phyloP scores from a whole-genome alignment of 1,140 invertebrate species.

The Calycopis cecrops region DNA sequence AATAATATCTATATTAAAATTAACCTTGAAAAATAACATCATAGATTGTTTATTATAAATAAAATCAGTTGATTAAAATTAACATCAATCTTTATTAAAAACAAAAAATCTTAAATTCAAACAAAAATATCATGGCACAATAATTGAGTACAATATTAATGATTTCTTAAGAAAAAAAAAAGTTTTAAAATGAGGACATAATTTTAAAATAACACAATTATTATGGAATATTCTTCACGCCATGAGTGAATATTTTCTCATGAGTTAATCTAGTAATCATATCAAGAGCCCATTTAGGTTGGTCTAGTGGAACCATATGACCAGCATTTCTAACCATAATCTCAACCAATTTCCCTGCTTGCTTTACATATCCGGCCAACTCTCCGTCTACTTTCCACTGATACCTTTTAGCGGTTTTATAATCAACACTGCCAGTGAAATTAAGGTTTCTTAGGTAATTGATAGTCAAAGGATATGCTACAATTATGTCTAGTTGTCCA shows the following conservation, averaged over 20 bases:
- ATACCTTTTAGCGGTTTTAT: slow-evolving; percentile 78
- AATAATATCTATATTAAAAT: too few relatives aligned
- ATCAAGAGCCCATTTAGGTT: slow-evolving; percentile 85
- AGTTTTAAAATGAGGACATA: not conserved
- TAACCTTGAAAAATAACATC: too few relatives aligned
- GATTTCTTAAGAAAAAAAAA: not conserved
- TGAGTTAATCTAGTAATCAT: slow-evolving; percentile 86
- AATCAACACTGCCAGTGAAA: slow-evolving; percentile 80
- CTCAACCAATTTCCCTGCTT: slow-evolving; percentile 84
- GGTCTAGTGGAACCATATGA: slow-evolving; percentile 89
- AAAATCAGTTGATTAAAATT: not conserved
- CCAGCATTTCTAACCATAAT: slow-evolving; percentile 89
- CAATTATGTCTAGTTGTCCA: slow-evolving; percentile 90
- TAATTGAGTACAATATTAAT: not conserved
- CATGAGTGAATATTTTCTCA: slow-evolving; percentile 69
- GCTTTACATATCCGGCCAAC: slow-evolving; percentile 86
- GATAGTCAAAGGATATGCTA: slow-evolving; percentile 86
- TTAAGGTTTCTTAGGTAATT: slow-evolving; percentile 82
- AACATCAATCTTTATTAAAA: not conserved
- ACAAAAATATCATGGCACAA: too few relatives aligned
- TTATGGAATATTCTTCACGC: not conserved
- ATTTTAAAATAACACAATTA: slow-evolving; percentile 5
- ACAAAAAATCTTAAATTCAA: not conserved
- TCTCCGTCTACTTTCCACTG: slow-evolving; percentile 82
- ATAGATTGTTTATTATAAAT: too few relatives aligned